Base-by-base conservation (phyloP, 1,140 invertebrate genomes). In the Scaptomyza pallida region DNA sequence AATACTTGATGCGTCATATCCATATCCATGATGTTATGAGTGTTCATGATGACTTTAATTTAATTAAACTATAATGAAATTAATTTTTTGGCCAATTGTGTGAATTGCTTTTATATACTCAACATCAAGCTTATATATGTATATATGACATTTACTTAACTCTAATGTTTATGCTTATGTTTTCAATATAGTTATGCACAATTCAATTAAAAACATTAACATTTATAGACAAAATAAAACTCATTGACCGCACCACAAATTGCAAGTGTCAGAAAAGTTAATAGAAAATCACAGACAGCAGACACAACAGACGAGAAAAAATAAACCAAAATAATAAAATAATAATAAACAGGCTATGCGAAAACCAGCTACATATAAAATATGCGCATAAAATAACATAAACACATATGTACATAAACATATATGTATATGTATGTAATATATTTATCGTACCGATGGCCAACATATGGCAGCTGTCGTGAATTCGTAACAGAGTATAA, bases 401-500 rank as follows among this genome's bases (percentile, higher is more conserved):
- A 59, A 63, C 48, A 40, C 44, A 50, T 43, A 19, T 60, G 5
- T 37, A 47, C 52, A 40, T 40, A 33, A 57, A 63, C 50, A 37
- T 44, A 50, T 48, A 17, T 60, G 8, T 26, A 47, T 62, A 40
- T 54, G 13, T 30, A 33, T 62, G 19, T 35, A 64, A 48, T 75
- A 26, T 50, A 60, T 43, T 43, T 62, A 77, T 81, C 65, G 77
- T 61, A 65, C 50, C 67, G 60, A 81, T 69, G 62, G 21, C 43
- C 54, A 86, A 75, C 81, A 86, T 72, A 86, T 86, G 77, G 60
- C 50, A 56, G 54, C 62, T 81, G 74, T 88, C 82, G 74, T 80
- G 72, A 86, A 80, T 70, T 76, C 67, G 63, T 65, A 76, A 68
- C 51, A 56, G 40, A 74, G 62, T 45, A 65, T 33, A 68, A 57